Conservation (phyloP, 2,888 invertebrate species). For the Oxycera nigricornis region DNA sequence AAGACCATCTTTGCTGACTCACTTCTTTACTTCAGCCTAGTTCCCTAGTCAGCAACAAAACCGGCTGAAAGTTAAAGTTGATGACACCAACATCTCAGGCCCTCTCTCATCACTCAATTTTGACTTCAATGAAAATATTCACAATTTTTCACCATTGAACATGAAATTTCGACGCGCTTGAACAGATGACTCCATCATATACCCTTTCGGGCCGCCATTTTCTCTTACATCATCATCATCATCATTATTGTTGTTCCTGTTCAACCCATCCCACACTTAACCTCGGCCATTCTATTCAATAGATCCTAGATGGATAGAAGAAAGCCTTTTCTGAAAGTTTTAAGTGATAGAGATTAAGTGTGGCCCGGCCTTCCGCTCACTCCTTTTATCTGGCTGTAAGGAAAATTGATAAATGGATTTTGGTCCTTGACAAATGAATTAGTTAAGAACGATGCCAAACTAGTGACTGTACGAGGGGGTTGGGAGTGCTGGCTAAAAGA, state of each 20-base stretch:
- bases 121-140: too few species aligned
- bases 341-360: slow-evolving; percentile 40
- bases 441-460: slow-evolving; percentile 10
- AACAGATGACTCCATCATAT: slow-evolving; percentile 11
- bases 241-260: neutral
- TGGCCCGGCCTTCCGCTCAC: slow-evolving; percentile 19
- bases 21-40: too few species aligned
- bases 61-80: too few species aligned
- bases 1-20: too few species aligned
- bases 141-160: too few species aligned
- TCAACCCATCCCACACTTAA: neutral
- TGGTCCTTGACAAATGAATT: slow-evolving; percentile 40
- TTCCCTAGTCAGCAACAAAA: too few species aligned
- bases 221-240: slow-evolving; percentile 5
- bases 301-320: slow-evolving; percentile 14
- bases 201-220: slow-evolving; percentile 10
- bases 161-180: too few species aligned
- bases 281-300: slow-evolving; percentile 27
- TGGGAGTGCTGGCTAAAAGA: neutral
- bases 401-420: slow-evolving; percentile 40
- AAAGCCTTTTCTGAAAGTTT: slow-evolving; percentile 37
- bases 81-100: too few species aligned
- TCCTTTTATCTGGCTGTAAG: slow-evolving; percentile 22
- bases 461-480: neutral
- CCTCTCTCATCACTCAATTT: too few species aligned